A percentile compares a stretch with the other conserved stretches of the same genome.
phyloP scores from a whole-genome alignment of 1,140 invertebrate genomes.

The Hyles euphorbiae region DNA sequence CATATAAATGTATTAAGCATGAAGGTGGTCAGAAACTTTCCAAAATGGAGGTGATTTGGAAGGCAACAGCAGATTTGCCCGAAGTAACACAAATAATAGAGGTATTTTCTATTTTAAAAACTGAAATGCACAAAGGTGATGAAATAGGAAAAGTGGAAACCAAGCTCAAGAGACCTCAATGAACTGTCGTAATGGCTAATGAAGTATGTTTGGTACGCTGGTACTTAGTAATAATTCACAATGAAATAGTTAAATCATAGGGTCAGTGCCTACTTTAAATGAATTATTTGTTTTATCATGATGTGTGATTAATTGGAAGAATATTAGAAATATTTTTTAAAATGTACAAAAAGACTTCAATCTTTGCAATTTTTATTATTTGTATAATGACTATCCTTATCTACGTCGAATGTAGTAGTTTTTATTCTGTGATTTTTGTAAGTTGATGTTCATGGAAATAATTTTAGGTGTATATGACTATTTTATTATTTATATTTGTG shows the following conservation, averaged over 20 bases:
- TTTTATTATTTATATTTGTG: no score
- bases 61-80: conserved; percentile 31
- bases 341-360: conserved; percentile 5
- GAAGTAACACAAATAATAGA: conserved; percentile 48
- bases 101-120: conserved; percentile 56
- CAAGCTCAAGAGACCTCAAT: conserved; percentile 48
- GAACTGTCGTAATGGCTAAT: background rate
- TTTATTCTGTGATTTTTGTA: no score
- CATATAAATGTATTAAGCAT: conserved; percentile 52
- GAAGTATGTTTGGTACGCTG: no score
- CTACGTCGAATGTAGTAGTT: no score
- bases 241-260: background rate
- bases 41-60: conserved; percentile 61
- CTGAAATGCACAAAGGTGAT: conserved; percentile 59
- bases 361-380: conserved; percentile 5
- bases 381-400: no score
- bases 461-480: no score
- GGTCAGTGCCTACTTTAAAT: background rate
- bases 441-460: no score
- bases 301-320: conserved; percentile 6
- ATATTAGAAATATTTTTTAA: conserved; percentile 6
- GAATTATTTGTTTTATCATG: conserved; percentile 6
- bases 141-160: conserved; percentile 63
- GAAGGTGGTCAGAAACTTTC: conserved; percentile 50
- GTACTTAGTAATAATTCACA: background rate